Evolutionary conservation across 2,797 vertebrate species (phyloP).

Genomic region (Aphelocoma californica): DNA sequence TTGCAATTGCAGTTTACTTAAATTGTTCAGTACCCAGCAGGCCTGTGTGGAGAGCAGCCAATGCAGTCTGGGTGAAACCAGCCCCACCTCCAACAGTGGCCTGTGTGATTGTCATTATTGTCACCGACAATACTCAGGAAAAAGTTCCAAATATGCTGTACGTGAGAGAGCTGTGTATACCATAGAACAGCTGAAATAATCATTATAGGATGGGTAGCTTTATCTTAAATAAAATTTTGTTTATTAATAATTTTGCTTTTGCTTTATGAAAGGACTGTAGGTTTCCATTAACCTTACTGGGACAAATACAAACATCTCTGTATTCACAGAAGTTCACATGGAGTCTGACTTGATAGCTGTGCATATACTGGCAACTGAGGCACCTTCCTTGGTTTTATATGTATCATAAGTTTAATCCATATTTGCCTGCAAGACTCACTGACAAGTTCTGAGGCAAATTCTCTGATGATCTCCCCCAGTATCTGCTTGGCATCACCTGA

Average conservation of each 20-base stretch:
- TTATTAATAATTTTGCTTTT: neutral
- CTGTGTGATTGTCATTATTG: neutral
- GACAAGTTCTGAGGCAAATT: neutral
- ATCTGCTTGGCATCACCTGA: neutral
- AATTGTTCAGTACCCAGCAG: conserved; percentile 31
- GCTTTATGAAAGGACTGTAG: neutral
- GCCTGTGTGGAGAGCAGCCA: conserved; percentile 14
- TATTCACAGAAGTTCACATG: neutral
- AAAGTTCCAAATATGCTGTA: neutral
- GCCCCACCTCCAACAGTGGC: neutral
- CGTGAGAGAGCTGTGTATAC: neutral
- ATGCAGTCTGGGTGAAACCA: neutral
- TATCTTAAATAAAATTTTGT: neutral
- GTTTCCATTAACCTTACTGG: neutral
- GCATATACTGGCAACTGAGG: neutral
- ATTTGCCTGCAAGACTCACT: neutral
- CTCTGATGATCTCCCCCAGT: neutral
- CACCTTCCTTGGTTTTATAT: neutral
- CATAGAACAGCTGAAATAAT: neutral
- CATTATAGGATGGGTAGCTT: neutral
- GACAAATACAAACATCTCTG: neutral
- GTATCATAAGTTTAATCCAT: neutral
- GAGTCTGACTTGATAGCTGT: neutral
- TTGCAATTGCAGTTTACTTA: conserved; percentile 39
- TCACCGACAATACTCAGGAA: neutral